Base-by-base conservation (phyloP, 2,797 vertebrate species). In the Myotis findleyi region DNA sequence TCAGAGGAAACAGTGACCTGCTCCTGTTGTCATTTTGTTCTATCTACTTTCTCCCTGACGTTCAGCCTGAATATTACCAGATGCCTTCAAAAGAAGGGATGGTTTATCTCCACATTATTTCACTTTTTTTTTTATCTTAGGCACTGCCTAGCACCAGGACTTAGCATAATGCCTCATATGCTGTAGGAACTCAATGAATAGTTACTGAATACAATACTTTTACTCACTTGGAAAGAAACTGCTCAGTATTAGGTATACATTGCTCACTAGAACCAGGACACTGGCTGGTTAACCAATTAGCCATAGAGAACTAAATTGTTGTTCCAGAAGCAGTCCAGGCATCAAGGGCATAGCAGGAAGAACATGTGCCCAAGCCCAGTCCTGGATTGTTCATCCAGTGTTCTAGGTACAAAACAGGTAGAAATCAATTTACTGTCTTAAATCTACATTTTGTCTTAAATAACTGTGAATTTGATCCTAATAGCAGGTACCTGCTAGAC, bases 381-480 rank as follows among this genome's bases (percentile, higher is more conserved):
- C 51, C 64, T 16, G 2, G 14, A 18, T 36, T 72, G 30, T n/a
- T 89, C 10, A 81, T 62, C n/a, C 33, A 73, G 41, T 13, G 11
- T 57, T 79, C 9, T 76, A 72, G 13, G 18, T 30, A 66, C 36
- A 77, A 71, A 83, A 76, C 20, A 83, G 41, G 57, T 55, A 72
- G 5, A 76, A 59, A 71, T 30, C n/a, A 55, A 18, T 76, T 79
- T 91, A 92, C 38, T 53, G 69, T 44, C 75, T 76, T 57, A 76
- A 51, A 55, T 89, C 76, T 81, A 75, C 17, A 72, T 84, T 94
- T 80, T 36, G 9, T 57, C 23, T 91, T 83, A 89, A 75, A 27
- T 80, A 38, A 53, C 30, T 23, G 5, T 92, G 64, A 89, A 80
- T 73, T 57, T 91, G 66, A 91, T 11, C 59, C 64, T 91, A 47